Base-by-base conservation (phyloP, 2,113 vertebrate species). In the Mormoops blainvillei region DNA sequence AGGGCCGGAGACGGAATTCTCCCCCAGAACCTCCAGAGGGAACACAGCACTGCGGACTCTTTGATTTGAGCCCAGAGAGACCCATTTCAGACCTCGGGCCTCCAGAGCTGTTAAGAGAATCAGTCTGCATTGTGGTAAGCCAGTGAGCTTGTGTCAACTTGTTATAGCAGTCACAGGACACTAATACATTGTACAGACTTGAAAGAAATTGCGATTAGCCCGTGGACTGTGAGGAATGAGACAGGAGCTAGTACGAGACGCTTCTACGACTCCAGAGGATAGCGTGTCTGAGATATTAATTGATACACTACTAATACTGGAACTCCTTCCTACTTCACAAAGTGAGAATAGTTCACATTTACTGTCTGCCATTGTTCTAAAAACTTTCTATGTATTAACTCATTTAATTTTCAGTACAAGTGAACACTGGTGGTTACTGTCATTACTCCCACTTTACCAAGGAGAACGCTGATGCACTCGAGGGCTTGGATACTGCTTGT, bases 401-500 rank as follows among this genome's bases (percentile, higher is more conserved):
- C 61, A 24, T 70, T 83, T 83, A 31, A 41, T 56, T 74, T 63
- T 73, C 80, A 43, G 26, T 15, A 41, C 56, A 68, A 38, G 26
- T 28, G 73, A 41, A 4, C 1, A 16, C 1, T 1, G 9, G 43
- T 20, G 31, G 56, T 50, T n/a, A 16, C 50, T 18, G 54, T 45
- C 9, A 20, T 71, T 45, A 38, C 41, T 78, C 38, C 41, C 63
- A 68, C 83, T 61, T 61, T 83, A 78, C 22, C 83, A 52, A 76
- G 19, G 38, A 85, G 58, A 80, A 85, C 36, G 36, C 14, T 24
- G 45, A 71, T 9, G 26, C 52, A 0, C 43, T 65, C 11, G 8
- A 74, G 68, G n/a, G 26, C 19, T n/a, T 67, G 12, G 14, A 0
- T 48, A 22, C 2, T 36, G 0, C 4, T 4, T 1, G 2, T 28